Evolutionary conservation across 1,140 invertebrate species (phyloP), one percentile per base, ranked within the genome.

Genomic region (Chlorops oryzae): DNA sequence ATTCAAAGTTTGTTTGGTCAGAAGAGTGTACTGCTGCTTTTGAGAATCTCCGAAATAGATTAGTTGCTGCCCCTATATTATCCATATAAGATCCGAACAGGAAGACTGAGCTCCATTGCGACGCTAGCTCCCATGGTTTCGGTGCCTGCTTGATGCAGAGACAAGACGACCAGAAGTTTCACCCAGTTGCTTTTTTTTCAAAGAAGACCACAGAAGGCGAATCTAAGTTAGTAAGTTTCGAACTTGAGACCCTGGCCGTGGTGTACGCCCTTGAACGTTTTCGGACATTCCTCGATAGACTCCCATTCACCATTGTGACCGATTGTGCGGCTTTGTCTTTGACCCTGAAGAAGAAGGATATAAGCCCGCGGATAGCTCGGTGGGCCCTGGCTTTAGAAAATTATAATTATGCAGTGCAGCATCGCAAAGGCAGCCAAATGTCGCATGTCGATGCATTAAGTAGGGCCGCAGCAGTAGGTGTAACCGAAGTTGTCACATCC

Each of bases 191-290:
- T 23, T 54, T 44, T 28, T 39, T 39, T n/a, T n/a, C n/a, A n/a
- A 59, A 71, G 37, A 55, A 59, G 22, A 67, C 77, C 9, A 59
- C 50, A 17, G 47, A 51, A 6, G 27, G n/a, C 7, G 76, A 79
- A 58, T 51, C 35, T 21, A 67, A 68, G 41, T 77, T n/a, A n/a
- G 68, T 52, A 54, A 58, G 12, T 67, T 72, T 63, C 35, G 73
- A 78, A 54, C 52, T 70, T 34, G 75, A 78, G 65, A 58, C 55
- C 42, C 51, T 78, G 5, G 70, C 73, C 3, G 61, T 77, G 18
- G 52, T 77, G 5, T 64, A 66, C 54, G 66, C 71, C 1, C 57
- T 78, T 10, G 15, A 13, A 34, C 15, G 44, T n/a, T 46, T 46
- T 46, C 15, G 44, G 28, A 22, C 23, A 13, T 79, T 73, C 54